A percentile compares a stretch with the other conserved stretches of the same genome.
Evolutionary conservation across 1,140 invertebrate genomes (phyloP).

Genomic region (Polypedilum pembai): DNA sequence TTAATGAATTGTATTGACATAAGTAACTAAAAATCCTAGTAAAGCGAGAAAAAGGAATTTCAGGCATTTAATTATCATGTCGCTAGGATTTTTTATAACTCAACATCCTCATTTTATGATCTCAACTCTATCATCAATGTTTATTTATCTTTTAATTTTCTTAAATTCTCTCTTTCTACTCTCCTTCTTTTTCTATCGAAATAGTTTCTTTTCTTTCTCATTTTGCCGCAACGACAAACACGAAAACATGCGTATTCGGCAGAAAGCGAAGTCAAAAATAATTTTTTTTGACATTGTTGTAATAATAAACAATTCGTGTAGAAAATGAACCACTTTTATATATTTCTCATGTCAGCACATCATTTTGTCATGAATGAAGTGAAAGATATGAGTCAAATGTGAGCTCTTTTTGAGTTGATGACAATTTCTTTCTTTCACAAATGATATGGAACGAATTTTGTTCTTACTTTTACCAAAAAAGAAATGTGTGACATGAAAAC

Average conservation of each 20-base stretch:
- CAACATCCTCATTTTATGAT: neutral
- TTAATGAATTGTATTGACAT: too few species aligned
- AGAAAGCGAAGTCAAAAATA: neutral
- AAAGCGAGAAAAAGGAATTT: too few species aligned
- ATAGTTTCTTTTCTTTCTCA: neutral
- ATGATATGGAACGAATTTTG: neutral
- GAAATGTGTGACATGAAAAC: neutral
- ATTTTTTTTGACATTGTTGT: neutral
- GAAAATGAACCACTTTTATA: neutral
- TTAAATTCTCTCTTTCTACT: neutral
- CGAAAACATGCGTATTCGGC: neutral
- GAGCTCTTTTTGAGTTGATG: neutral
- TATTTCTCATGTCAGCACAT: neutral
- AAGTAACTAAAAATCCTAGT: too few species aligned
- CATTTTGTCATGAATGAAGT: neutral
- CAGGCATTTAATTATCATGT: too few species aligned
- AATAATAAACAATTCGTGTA: slow-evolving; percentile 19
- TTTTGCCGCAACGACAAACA: neutral
- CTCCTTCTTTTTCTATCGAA: neutral
- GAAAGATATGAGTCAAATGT: neutral
- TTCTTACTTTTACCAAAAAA: neutral
- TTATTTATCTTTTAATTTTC: slow-evolving; percentile 20
- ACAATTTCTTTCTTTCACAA: neutral
- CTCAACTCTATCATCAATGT: neutral
- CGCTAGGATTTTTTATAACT: too few species aligned